Percentiles rank a stretch among this genome's conserved stretches.
phyloP scores from a whole-genome alignment of 2,113 vertebrate species.

The Nothocercus nigrocapillus region DNA sequence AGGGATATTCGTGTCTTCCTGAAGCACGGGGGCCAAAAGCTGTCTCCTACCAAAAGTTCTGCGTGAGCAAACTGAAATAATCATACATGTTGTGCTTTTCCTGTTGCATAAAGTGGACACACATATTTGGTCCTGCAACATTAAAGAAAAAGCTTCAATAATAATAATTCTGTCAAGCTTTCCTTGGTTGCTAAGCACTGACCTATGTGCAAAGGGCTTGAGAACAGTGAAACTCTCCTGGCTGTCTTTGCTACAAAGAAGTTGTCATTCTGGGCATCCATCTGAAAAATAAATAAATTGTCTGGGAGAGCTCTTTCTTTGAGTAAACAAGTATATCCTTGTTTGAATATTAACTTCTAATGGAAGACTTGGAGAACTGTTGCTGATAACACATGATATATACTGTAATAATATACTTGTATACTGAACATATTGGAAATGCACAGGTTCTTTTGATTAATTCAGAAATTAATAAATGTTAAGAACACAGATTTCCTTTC shows the following conservation, averaged over 20 bases:
- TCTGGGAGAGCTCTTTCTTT: not conserved
- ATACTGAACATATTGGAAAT: not conserved
- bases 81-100: not conserved
- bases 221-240: not conserved
- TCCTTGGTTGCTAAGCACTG: not conserved
- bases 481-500: not conserved
- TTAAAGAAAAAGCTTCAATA: not conserved
- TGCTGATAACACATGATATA: not conserved
- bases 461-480: not conserved
- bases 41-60: not conserved
- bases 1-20: accelerated
- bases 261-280: not conserved
- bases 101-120: not conserved
- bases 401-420: not conserved
- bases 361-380: not conserved
- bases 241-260: not conserved
- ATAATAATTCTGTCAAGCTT: not conserved
- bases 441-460: not conserved
- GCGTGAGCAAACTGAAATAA: not conserved
- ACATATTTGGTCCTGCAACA: not conserved
- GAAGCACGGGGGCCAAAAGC: not conserved
- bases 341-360: not conserved
- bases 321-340: not conserved
- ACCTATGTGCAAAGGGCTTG: not conserved
- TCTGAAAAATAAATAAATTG: not conserved